Evolutionary conservation across 2,113 vertebrate species (phyloP).

Genomic region (Onychostoma macrolepis): DNA sequence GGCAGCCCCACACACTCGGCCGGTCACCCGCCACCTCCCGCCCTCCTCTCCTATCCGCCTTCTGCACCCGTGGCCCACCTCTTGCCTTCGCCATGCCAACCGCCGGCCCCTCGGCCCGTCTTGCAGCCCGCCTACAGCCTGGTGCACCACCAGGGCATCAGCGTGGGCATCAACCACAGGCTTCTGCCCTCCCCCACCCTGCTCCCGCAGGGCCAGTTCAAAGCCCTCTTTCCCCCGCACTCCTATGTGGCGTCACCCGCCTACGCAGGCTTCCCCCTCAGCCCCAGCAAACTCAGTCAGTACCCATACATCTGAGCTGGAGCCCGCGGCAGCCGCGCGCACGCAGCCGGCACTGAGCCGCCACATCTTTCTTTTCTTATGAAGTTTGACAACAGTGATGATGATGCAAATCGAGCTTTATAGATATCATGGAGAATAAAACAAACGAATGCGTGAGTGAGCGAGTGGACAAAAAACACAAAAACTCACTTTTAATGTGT

Average conservation of each 20-base stretch:
- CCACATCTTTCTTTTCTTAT: slow-evolving; percentile 52
- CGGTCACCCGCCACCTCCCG: slow-evolving; percentile 77
- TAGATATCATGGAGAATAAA: slow-evolving; percentile 82
- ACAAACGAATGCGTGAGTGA: slow-evolving; percentile 10
- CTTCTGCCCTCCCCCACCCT: slow-evolving; percentile 76
- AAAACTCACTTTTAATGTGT: slow-evolving; percentile 84
- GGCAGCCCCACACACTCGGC: slow-evolving; percentile 87
- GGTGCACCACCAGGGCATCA: slow-evolving; percentile 88
- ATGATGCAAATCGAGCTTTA: slow-evolving; percentile 65
- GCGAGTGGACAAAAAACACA: slow-evolving; percentile 52
- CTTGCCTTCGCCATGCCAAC: slow-evolving; percentile 82
- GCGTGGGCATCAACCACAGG: slow-evolving; percentile 86
- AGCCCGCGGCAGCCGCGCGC: background rate
- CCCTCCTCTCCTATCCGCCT: slow-evolving; percentile 85
- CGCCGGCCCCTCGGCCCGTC: slow-evolving; percentile 72
- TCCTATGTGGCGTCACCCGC: slow-evolving; percentile 91
- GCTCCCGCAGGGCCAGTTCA: slow-evolving; percentile 84
- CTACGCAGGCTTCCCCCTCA: slow-evolving; percentile 92
- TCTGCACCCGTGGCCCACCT: slow-evolving; percentile 84
- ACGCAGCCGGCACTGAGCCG: slow-evolving; percentile 33
- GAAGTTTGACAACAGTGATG: slow-evolving; percentile 67
- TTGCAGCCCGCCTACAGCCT: slow-evolving; percentile 87
- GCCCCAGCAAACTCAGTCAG: slow-evolving; percentile 94
- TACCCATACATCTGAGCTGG: slow-evolving; percentile 92
- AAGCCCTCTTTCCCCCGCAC: slow-evolving; percentile 85